phyloP scores from a whole-genome alignment of 2,113 vertebrate genomes.

The Atrichornis clamosus region DNA sequence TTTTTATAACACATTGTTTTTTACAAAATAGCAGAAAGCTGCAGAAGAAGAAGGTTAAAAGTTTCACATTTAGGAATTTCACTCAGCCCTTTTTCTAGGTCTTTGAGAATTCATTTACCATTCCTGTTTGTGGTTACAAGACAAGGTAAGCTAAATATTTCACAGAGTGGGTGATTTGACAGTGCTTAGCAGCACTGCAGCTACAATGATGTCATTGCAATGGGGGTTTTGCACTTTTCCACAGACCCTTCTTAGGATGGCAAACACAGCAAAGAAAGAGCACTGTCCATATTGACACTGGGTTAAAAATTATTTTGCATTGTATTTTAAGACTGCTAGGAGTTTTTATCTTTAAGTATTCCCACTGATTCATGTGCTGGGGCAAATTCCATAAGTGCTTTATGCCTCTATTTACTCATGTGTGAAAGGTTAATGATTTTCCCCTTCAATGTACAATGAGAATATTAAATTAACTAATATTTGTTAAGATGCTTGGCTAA shows the following conservation, averaged over 20 bases:
- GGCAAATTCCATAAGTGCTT: background rate
- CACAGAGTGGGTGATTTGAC: background rate
- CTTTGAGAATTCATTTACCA: background rate
- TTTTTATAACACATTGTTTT: background rate
- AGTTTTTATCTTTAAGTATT: background rate
- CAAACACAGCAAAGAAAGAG: background rate
- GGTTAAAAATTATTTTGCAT: background rate
- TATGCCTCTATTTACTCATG: background rate
- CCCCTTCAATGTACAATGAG: accelerated
- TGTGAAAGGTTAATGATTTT: background rate
- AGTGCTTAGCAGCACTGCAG: background rate
- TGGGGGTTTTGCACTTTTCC: background rate
- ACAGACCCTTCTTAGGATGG: background rate
- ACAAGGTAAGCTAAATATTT: background rate
- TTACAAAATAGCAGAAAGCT: background rate
- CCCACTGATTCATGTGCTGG: background rate
- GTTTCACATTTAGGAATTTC: background rate
- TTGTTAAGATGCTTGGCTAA: background rate
- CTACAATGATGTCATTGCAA: background rate
- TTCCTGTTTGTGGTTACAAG: background rate
- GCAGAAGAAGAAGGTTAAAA: background rate
- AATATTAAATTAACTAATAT: background rate
- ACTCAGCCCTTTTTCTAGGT: background rate
- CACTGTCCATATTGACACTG: background rate
- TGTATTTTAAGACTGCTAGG: background rate